Evolutionary conservation across 2,797 vertebrate genomes (phyloP).

Genomic region (Leptoclinus maculatus): DNA sequence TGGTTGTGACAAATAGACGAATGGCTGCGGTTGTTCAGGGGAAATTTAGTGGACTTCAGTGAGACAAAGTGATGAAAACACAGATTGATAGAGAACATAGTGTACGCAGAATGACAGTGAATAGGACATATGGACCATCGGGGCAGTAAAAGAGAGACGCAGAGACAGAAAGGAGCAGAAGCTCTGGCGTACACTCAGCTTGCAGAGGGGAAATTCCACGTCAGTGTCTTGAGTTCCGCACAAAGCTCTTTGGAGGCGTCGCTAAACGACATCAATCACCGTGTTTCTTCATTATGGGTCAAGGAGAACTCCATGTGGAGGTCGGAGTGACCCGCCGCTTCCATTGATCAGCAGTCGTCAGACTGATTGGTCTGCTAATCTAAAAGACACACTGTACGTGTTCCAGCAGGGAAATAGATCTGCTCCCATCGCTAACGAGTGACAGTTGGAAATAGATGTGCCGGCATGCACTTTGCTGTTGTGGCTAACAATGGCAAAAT

Average conservation of each 20-base stretch:
- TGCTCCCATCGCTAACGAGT: constrained; percentile 33
- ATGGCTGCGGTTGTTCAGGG: constrained; percentile 21
- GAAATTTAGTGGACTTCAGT: constrained; percentile 5
- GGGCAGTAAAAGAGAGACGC: constrained; percentile 13
- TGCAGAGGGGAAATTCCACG: constrained; percentile 76
- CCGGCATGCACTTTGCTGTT: constrained; percentile 7
- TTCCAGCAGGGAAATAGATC: constrained; percentile 19
- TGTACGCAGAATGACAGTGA: constrained; percentile 24
- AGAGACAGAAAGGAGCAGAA: constrained; percentile 38
- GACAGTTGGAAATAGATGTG: constrained; percentile 40
- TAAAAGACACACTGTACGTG: constrained; percentile 22
- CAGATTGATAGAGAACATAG: constrained; percentile 9
- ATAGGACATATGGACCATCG: constrained; percentile 17
- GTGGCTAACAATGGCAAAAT: constrained; percentile 27
- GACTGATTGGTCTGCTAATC: constrained; percentile 24
- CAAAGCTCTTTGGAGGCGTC: constrained; percentile 59
- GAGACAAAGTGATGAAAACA: constrained; percentile 21
- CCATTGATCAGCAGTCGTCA: constrained; percentile 36
- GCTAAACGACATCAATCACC: constrained; percentile 54
- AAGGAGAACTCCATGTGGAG: constrained; percentile 42
- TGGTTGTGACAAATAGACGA: constrained; percentile 31
- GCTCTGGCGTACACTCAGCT: constrained; percentile 48
- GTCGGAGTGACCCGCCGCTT: constrained; percentile 35
- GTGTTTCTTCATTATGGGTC: constrained; percentile 47
- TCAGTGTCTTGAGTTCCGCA: constrained; percentile 69